Conservation (phyloP, 2,113 vertebrate genomes). For the Hydrolagus affinis region DNA sequence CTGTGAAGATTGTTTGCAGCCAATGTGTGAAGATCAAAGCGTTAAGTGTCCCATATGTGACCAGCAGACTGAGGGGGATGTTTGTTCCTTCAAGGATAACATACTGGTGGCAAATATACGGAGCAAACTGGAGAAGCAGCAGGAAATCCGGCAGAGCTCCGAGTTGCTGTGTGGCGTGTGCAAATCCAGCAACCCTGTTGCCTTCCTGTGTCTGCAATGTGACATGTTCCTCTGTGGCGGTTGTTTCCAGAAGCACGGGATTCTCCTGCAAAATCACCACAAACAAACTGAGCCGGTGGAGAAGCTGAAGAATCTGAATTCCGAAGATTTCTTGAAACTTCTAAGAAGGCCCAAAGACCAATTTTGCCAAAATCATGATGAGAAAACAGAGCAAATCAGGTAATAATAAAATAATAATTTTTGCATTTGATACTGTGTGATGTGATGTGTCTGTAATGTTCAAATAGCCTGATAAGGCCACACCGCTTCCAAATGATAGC, state of each 20-base stretch:
- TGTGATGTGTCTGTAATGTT: too few species aligned
- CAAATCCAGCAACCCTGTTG: not conserved
- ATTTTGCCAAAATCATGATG: not conserved
- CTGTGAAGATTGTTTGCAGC: constrained; percentile 1
- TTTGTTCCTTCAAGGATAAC: not conserved
- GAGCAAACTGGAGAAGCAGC: not conserved
- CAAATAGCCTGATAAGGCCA: too few species aligned
- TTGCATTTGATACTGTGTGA: too few species aligned
- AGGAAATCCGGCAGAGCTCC: not conserved
- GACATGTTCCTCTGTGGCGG: not conserved
- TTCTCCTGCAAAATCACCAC: not conserved
- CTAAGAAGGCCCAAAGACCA: not conserved
- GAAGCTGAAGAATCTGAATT: not conserved
- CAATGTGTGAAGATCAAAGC: too few species aligned
- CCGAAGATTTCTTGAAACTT: constrained; percentile 19
- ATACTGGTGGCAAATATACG: constrained; percentile 6
- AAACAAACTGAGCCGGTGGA: not conserved
- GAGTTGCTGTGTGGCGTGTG: not conserved
- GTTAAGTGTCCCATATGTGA: constrained; percentile 9
- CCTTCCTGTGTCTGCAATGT: constrained; percentile 13
- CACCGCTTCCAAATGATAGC: not conserved
- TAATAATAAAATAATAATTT: not conserved
- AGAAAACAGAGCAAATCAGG: not conserved
- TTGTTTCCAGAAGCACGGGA: not conserved
- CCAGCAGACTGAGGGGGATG: not conserved